A percentile compares a stretch with the other conserved stretches of the same genome.
These are phyloP conservation scores for Xestia c-nigrum DNA, from an alignment of 2,888 invertebrate genomes.

Conservation along the genomic window DNA sequence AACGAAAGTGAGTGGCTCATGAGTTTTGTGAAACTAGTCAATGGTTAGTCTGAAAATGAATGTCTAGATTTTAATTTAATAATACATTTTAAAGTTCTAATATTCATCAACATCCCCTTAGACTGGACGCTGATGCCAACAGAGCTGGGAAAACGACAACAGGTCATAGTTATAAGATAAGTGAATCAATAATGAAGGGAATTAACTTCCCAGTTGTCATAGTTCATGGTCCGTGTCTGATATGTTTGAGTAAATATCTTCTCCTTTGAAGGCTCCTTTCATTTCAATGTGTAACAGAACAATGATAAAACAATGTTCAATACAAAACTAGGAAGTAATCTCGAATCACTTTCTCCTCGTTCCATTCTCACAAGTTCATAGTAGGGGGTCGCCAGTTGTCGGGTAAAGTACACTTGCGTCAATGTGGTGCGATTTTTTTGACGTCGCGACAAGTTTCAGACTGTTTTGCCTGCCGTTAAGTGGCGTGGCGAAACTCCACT, in stretches of 20 bases:
- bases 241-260: neutral
- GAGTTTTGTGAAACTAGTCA: neutral
- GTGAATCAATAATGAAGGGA: neutral
- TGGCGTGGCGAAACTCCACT: slow-evolving; percentile 85
- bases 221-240: neutral
- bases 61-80: neutral
- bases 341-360: slow-evolving; percentile 15
- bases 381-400: slow-evolving; percentile 30
- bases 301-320: neutral
- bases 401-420: slow-evolving; percentile 70
- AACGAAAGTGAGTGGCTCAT: slow-evolving; percentile 18
- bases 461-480: slow-evolving; percentile 88
- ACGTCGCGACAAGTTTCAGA: slow-evolving; percentile 85
- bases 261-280: neutral
- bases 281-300: neutral
- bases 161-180: too few relatives aligned
- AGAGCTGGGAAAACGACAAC: too few relatives aligned
- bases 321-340: neutral
- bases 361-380: slow-evolving; percentile 5
- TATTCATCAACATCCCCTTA: too few relatives aligned
- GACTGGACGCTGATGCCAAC: neutral
- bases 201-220: neutral
- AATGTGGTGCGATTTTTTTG: slow-evolving; percentile 83
- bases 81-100: too few relatives aligned
- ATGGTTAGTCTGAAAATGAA: neutral